Evolutionary conservation across 2,113 vertebrate species (phyloP), one percentile per base, ranked within the genome.

Genomic region (Mesocricetus auratus): DNA sequence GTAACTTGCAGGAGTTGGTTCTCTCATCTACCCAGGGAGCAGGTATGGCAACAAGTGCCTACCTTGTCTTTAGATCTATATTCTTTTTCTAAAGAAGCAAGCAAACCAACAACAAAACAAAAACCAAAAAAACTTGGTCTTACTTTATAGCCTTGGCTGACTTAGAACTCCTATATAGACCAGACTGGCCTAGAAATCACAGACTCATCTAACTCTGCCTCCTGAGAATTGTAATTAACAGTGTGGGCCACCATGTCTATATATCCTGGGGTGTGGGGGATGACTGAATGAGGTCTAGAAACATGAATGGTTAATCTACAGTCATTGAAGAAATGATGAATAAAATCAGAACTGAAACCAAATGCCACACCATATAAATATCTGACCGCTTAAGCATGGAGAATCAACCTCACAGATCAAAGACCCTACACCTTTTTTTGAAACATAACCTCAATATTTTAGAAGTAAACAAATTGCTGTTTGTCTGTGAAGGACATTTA

Each of bases 401-500:
- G 47, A 82, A 56, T 83, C 78, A 83, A 78, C 31, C 53, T 74
- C 58, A 26, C 39, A 78, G 79, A 74, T 36, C 78, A 82, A 69
- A 77, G 36, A 93, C 16, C n/a, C 9, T 47, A 74, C 56, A 16
- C 68, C 42, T 77, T 86, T 91, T 62, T 90, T 45, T 66, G 42
- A 93, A 89, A 64, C 21, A 93, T 16, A 47, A 39, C 22, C 22
- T 79, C 31, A 66, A 3, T 24, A 53, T 39, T 90, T 26, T 45
- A 79, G 33, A 66, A 39, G 45, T 66, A n/a, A 90, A 64, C 36
- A n/a, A 89, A 92, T 68, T 4, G 22, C 12, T 95, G 68, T 93
- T 69, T 81, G 13, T 86, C 62, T 87, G 69, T 95, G 33, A 78
- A 81, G 83, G 56, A 90, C 92, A 60, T 87, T 93, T 17, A 87